Conservation (phyloP, 2,888 invertebrate species). For the Watsonalla binaria region DNA sequence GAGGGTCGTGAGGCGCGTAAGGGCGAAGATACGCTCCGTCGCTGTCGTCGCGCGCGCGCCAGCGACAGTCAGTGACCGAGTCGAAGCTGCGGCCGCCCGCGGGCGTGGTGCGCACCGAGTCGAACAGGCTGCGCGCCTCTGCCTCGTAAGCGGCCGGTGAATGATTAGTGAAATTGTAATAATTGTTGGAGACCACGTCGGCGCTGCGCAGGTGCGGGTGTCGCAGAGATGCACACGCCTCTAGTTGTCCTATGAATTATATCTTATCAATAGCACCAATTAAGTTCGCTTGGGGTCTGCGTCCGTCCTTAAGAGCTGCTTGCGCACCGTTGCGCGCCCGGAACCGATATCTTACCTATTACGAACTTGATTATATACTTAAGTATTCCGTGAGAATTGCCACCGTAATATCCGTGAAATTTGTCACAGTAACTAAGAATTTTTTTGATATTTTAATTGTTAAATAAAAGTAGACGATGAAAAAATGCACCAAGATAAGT, state of each 20-base stretch:
- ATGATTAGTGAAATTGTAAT: slow-evolving; percentile 78
- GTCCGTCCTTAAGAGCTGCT: slow-evolving; percentile 35
- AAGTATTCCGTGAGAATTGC: not conserved
- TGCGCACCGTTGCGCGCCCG: slow-evolving; percentile 66
- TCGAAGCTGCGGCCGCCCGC: slow-evolving; percentile 69
- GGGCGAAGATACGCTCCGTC: slow-evolving; percentile 69
- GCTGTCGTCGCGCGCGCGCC: slow-evolving; percentile 73
- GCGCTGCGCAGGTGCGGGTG: slow-evolving; percentile 69
- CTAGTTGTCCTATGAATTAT: slow-evolving; percentile 78
- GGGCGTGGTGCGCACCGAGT: slow-evolving; percentile 47
- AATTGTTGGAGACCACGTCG: slow-evolving; percentile 75
- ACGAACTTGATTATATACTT: slow-evolving; percentile 19
- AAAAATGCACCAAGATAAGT: not conserved
- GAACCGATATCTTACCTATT: slow-evolving; percentile 30
- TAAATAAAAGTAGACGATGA: not conserved
- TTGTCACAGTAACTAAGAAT: not conserved
- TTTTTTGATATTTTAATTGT: not conserved
- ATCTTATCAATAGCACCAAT: slow-evolving; percentile 48
- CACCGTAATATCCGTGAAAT: too few relatives aligned
- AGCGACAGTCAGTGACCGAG: slow-evolving; percentile 69
- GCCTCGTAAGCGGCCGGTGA: slow-evolving; percentile 65
- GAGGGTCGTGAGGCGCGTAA: slow-evolving; percentile 65
- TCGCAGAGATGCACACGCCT: slow-evolving; percentile 71
- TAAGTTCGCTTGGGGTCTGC: slow-evolving; percentile 23
- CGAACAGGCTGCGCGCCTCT: slow-evolving; percentile 55